Base-by-base conservation (phyloP, 2,888 invertebrate species). In the Anoplius nigerrimus region DNA sequence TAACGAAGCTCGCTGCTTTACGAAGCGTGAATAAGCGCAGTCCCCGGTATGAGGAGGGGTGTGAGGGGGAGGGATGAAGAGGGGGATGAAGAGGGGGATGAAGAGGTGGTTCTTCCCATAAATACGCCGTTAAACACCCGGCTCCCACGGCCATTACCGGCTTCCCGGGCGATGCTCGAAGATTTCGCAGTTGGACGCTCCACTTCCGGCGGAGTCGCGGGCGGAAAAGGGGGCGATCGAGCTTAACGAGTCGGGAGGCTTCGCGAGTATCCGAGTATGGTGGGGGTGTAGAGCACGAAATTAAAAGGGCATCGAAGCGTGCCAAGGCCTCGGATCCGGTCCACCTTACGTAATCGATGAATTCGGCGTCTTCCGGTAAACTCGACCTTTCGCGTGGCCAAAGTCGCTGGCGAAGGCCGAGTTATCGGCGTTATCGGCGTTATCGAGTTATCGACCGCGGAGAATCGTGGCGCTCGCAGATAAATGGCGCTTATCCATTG, bases 11-110 rank as follows among this genome's bases (percentile, higher is more conserved):
- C 55, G 51, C 65, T 71, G 75, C 60, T 75, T 78, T 66, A 65
- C 74, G 76, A 66, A 78, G 74, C 78, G 78, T 78, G 78, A 78
- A 78, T 69, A 64, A 69, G 68, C 67, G 60, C 63, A 56, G 67
- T n/a, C n/a, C n/a, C n/a, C n/a, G n/a, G n/a, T n/a, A n/a, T n/a
- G 24, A 24, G 24, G 24, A 24, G 3, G 24, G 24, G 24, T 6
- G 24, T 2, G 24, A 2, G 24, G 34, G 34, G 34, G 34, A 13
- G 56, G n/a, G n/a, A n/a, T n/a, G 24, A 24, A 6, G 24, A 24
- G 3, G 24, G 24, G 24, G 3, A 6, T 2, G 24, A 2, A 6
- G 34, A 13, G 34, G 34, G 34, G 56, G n/a, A n/a, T n/a, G n/a
- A n/a, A 34, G 11, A 34, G 11, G 34, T 64, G 59, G 48, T 21